Evolutionary conservation across 2,888 invertebrate genomes (phyloP).

Genomic region (Loripinus fragilis): DNA sequence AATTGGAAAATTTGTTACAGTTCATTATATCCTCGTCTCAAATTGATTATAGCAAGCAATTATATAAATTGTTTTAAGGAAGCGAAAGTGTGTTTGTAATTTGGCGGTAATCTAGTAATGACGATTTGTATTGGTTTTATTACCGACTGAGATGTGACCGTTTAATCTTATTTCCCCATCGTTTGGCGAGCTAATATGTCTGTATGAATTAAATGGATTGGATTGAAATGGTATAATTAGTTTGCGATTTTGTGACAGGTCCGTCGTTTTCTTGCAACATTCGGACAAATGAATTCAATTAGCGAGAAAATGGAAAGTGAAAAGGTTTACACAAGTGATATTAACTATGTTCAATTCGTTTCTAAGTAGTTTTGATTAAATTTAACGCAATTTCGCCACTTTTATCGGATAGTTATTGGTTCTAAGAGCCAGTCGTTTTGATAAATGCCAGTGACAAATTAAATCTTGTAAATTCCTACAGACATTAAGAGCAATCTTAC

Average conservation of each 20-base stretch:
- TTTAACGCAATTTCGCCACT: constrained; percentile 57
- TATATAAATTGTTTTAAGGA: background rate
- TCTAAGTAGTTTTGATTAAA: constrained; percentile 66
- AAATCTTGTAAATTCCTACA: background rate
- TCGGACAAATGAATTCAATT: constrained; percentile 65
- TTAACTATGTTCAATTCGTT: constrained; percentile 62
- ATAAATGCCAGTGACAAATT: constrained; percentile 34
- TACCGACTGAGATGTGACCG: constrained; percentile 54
- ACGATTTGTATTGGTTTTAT: constrained; percentile 55
- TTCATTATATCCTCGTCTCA: background rate
- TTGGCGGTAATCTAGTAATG: constrained; percentile 56
- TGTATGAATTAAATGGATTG: constrained; percentile 55
- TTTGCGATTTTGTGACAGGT: constrained; percentile 55
- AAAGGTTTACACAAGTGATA: constrained; percentile 52
- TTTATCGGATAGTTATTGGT: constrained; percentile 56
- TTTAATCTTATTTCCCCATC: constrained; percentile 52
- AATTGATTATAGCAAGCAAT: background rate
- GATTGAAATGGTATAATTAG: constrained; percentile 59
- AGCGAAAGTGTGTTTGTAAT: constrained; percentile 23
- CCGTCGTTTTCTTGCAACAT: constrained; percentile 39
- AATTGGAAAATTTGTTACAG: background rate
- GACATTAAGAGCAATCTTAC: background rate
- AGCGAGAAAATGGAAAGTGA: constrained; percentile 50
- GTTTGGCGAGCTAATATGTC: constrained; percentile 61
- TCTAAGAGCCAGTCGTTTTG: constrained; percentile 46